Evolutionary conservation across 2,113 vertebrate species (phyloP).

Genomic region (Bos taurus): DNA sequence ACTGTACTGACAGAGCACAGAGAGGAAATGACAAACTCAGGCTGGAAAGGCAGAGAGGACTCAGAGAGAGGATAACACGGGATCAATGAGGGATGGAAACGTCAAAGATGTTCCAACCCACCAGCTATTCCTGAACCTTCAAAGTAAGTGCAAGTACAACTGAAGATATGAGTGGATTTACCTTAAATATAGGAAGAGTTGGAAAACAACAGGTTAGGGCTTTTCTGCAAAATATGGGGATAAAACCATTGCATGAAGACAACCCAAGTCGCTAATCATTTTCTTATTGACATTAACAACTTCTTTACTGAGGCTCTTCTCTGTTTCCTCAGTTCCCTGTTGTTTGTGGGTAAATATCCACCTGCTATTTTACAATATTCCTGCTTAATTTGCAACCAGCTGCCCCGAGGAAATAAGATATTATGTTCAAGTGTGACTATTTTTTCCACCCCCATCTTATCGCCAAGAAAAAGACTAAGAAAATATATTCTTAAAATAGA

Average conservation of each 20-base stretch:
- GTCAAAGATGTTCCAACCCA: not conserved
- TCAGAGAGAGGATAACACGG: not conserved
- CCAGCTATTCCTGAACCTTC: not conserved
- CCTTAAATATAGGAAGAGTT: not conserved
- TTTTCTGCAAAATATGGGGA: not conserved
- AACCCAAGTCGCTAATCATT: not conserved
- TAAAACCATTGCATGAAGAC: not conserved
- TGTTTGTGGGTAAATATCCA: conserved; percentile 61
- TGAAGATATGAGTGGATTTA: not conserved
- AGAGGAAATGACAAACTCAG: not conserved
- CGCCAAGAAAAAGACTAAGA: conserved; percentile 35
- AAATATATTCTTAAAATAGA: conserved; percentile 53
- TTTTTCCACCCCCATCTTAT: conserved; percentile 44
- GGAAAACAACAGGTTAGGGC: not conserved
- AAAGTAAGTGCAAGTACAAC: not conserved
- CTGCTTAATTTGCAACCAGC: conserved; percentile 58
- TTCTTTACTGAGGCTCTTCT: conserved; percentile 28
- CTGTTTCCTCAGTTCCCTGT: conserved; percentile 24
- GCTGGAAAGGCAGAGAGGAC: not conserved
- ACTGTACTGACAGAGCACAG: not conserved
- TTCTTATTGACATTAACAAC: conserved; percentile 18
- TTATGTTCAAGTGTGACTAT: conserved; percentile 48
- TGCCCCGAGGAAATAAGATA: conserved; percentile 55
- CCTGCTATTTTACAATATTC: conserved; percentile 54
- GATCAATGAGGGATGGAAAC: not conserved